phyloP scores from a whole-genome alignment of 2,888 invertebrate genomes.

The Luperina testacea region DNA sequence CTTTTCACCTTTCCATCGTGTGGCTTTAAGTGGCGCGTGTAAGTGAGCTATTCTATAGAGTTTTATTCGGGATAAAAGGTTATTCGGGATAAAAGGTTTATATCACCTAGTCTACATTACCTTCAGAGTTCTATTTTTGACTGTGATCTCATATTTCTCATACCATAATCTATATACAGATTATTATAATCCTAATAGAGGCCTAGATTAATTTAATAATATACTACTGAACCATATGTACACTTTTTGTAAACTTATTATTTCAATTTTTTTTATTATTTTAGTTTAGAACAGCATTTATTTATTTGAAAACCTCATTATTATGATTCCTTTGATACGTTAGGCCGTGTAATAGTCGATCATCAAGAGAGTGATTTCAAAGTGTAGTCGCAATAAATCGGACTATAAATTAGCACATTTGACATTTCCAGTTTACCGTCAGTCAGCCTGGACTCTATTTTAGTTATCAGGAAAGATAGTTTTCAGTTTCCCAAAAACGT shows the following conservation, averaged over 20 bases:
- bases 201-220: no score
- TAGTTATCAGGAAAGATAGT: no score
- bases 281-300: neutral
- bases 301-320: neutral
- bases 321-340: neutral
- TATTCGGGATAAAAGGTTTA: no score
- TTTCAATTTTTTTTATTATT: neutral
- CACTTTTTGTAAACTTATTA: no score
- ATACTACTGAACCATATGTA: no score
- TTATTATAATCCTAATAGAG: no score
- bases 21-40: neutral
- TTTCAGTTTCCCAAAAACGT: no score
- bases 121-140: no score
- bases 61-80: neutral
- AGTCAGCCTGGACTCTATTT: neutral
- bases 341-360: neutral
- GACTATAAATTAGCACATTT: neutral
- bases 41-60: neutral
- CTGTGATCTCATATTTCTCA: no score
- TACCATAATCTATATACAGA: no score
- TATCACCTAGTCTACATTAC: no score
- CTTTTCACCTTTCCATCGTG: slow-evolving; percentile 3
- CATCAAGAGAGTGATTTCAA: neutral
- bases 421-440: neutral
- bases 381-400: neutral